Evolutionary conservation across 2,113 vertebrate genomes (phyloP).

Genomic region (Setophaga petechia): DNA sequence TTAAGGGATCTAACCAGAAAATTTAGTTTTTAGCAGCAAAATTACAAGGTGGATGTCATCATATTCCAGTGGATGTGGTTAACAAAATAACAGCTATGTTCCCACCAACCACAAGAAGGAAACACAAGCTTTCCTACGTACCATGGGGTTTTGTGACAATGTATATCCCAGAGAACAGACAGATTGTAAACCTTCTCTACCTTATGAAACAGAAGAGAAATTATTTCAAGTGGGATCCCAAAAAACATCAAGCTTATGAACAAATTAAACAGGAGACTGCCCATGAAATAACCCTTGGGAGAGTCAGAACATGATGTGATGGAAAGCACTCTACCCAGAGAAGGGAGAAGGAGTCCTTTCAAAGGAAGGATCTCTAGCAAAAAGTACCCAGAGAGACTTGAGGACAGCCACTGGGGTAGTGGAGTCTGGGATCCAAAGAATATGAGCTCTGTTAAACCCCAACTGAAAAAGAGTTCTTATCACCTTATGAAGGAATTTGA

Average conservation of each 20-base stretch:
- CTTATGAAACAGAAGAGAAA: not conserved
- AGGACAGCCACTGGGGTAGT: too few species aligned
- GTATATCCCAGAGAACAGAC: not conserved
- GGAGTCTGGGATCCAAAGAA: not conserved
- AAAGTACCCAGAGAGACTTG: not conserved
- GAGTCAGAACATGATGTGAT: not conserved
- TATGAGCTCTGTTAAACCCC: not conserved
- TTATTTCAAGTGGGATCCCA: not conserved
- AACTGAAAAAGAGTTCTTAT: not conserved
- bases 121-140: not conserved
- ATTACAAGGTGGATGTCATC: not conserved
- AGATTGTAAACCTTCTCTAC: not conserved
- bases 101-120: not conserved
- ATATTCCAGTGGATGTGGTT: not conserved
- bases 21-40: not conserved
- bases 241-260: not conserved
- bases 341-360: not conserved
- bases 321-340: rapidly evolving
- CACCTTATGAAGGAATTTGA: not conserved
- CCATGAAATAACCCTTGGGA: not conserved
- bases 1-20: not conserved
- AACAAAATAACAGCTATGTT: not conserved
- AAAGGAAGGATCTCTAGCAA: not conserved
- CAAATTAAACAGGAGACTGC: not conserved
- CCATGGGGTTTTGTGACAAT: not conserved